Conservation (phyloP, 2,113 vertebrate species). For the Neotragus pygmaeus region DNA sequence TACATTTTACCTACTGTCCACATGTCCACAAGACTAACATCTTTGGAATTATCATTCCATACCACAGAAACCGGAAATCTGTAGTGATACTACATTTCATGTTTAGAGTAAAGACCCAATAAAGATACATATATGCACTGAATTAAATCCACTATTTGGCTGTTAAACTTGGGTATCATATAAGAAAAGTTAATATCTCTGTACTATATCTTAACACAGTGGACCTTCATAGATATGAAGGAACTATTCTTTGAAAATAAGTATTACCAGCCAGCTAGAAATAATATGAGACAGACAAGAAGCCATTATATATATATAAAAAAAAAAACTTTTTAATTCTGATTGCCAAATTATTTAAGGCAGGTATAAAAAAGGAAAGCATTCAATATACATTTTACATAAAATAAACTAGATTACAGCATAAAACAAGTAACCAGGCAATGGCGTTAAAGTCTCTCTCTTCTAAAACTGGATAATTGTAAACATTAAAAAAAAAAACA, state of each 20-base stretch:
- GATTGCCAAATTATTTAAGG: constrained; percentile 99
- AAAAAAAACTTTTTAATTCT: constrained; percentile 92
- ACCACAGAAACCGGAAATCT: neutral
- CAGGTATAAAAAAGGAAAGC: constrained; percentile 99
- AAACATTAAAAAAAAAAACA: constrained; percentile 85
- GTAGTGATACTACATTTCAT: neutral
- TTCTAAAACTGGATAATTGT: constrained; percentile 92
- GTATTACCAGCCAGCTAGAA: constrained; percentile 40
- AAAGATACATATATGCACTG: neutral
- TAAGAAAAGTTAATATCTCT: neutral
- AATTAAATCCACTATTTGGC: neutral
- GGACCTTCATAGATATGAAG: neutral
- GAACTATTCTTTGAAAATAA: neutral
- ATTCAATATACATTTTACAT: constrained; percentile 91
- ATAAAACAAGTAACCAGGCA: constrained; percentile 93
- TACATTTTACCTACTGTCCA: neutral
- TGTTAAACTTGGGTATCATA: neutral
- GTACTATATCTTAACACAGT: neutral
- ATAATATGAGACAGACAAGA: constrained; percentile 71
- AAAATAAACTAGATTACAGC: constrained; percentile 92
- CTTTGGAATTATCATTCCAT: neutral
- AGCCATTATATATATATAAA: constrained; percentile 78
- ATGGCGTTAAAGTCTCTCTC: constrained; percentile 90
- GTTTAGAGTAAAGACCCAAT: neutral
- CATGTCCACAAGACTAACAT: neutral